phyloP scores from a whole-genome alignment of 2,888 invertebrate species.

The Philereme vetulata region DNA sequence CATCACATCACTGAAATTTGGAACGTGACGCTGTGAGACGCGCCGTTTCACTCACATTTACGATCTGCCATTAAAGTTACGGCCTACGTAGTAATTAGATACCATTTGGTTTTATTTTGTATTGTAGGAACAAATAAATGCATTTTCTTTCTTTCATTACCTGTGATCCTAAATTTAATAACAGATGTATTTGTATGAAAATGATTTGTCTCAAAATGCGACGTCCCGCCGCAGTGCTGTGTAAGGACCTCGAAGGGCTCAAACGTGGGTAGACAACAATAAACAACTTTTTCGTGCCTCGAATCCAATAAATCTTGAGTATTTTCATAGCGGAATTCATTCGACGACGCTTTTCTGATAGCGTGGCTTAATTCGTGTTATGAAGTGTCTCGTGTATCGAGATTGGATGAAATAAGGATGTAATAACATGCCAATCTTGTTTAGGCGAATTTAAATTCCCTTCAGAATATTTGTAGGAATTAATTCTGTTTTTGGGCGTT shows the following conservation, averaged over 20 bases:
- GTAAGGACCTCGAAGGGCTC: conserved; percentile 3
- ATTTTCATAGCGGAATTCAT: conserved; percentile 36
- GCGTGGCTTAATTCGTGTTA: conserved; percentile 13
- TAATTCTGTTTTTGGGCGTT: too few species aligned
- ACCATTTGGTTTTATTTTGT: too few species aligned
- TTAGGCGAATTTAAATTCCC: conserved; percentile 5
- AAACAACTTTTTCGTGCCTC: conserved; percentile 41
- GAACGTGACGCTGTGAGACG: not conserved
- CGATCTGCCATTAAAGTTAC: too few species aligned
- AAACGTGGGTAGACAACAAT: conserved; percentile 35
- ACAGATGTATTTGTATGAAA: too few species aligned
- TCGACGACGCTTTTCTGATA: conserved; percentile 21
- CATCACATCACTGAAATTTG: conserved; percentile 1
- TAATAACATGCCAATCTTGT: conserved; percentile 16
- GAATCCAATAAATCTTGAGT: conserved; percentile 42
- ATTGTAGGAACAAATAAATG: too few species aligned
- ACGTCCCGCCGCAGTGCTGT: not conserved
- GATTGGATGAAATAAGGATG: conserved; percentile 11
- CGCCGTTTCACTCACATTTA: too few species aligned
- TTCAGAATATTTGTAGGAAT: not conserved
- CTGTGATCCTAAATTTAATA: too few species aligned
- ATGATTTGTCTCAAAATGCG: not conserved
- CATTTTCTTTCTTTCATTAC: too few species aligned
- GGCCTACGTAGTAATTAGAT: too few species aligned
- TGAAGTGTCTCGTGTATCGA: conserved; percentile 6